Conservation (phyloP, 2,888 invertebrate species). For the Drosophila neutralis region DNA sequence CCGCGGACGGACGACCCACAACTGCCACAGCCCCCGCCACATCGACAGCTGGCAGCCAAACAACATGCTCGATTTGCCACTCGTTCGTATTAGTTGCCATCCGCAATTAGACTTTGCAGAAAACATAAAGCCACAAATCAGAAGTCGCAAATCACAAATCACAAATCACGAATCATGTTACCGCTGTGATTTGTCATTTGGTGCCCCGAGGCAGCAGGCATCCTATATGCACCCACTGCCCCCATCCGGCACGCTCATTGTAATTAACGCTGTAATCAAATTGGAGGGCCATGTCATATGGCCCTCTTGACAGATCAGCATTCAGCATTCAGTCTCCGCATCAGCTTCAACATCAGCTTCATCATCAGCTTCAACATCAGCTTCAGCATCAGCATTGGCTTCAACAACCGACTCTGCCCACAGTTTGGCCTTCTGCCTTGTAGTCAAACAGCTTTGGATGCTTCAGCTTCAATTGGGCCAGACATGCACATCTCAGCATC, state of each 20-base stretch:
- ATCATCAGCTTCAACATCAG: conserved; percentile 19
- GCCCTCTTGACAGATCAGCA: conserved; percentile 71
- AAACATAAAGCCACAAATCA: conserved; percentile 64
- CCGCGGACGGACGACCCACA: conserved; percentile 12
- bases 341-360: conserved; percentile 28
- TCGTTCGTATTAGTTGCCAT: conserved; percentile 29
- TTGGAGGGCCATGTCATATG: conserved; percentile 65
- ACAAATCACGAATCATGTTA: conserved; percentile 73
- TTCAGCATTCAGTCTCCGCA: conserved; percentile 38
- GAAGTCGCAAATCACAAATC: conserved; percentile 25
- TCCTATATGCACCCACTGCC: not conserved
- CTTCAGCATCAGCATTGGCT: conserved; percentile 16
- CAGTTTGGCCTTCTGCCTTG: conserved; percentile 52
- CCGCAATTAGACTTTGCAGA: conserved; percentile 42
- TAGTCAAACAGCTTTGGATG: conserved; percentile 48
- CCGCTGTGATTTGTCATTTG: conserved; percentile 68
- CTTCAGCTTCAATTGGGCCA: conserved; percentile 51
- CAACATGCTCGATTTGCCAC: conserved; percentile 11
- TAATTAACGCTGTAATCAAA: conserved; percentile 79
- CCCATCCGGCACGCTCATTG: conserved; percentile 42
- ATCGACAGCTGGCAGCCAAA: conserved; percentile 19
- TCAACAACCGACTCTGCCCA: conserved; percentile 49
- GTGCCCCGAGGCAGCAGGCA: conserved; percentile 9
- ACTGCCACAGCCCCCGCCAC: conserved; percentile 1
- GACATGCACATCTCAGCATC: conserved; percentile 48